Evolutionary conservation across 2,888 invertebrate species (phyloP).

Genomic region (Lithophane leautieri): DNA sequence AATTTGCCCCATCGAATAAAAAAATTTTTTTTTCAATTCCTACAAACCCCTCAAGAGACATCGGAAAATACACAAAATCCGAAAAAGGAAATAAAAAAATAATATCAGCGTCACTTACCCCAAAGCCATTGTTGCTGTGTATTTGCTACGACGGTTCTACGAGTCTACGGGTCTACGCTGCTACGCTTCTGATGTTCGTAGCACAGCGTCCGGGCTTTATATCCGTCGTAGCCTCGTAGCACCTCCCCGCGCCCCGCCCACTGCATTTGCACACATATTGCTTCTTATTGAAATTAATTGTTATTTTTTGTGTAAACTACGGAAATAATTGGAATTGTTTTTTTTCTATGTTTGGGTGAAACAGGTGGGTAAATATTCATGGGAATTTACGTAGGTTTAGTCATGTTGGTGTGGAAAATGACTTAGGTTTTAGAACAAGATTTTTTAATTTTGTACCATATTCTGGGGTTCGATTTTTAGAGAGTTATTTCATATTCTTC

Average conservation of each 20-base stretch:
- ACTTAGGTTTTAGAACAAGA: not conserved
- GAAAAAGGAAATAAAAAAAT: constrained; percentile 19
- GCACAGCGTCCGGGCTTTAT: constrained; percentile 77
- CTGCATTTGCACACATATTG: constrained; percentile 67
- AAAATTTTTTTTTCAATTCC: not conserved
- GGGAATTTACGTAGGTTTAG: constrained; percentile 3
- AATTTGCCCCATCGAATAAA: not conserved
- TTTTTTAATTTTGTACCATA: not conserved
- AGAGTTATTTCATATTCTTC: not conserved
- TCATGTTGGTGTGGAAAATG: not conserved
- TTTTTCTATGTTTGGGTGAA: constrained; percentile 37
- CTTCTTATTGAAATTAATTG: constrained; percentile 72
- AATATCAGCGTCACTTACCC: constrained; percentile 61
- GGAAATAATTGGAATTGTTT: constrained; percentile 42
- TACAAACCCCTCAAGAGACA: not conserved
- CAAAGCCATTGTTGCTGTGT: constrained; percentile 70
- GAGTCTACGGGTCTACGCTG: constrained; percentile 71
- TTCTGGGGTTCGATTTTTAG: no score
- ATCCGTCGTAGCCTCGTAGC: constrained; percentile 70
- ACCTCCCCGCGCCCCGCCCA: constrained; percentile 75
- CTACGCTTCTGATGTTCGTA: constrained; percentile 74
- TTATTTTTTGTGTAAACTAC: constrained; percentile 64
- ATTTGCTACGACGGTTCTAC: constrained; percentile 62
- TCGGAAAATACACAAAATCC: constrained; percentile 15
- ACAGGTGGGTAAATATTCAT: constrained; percentile 34